These are phyloP conservation scores for Eidolon dupreanum DNA, from an alignment of 2,797 vertebrate species.

Conservation along the genomic window DNA sequence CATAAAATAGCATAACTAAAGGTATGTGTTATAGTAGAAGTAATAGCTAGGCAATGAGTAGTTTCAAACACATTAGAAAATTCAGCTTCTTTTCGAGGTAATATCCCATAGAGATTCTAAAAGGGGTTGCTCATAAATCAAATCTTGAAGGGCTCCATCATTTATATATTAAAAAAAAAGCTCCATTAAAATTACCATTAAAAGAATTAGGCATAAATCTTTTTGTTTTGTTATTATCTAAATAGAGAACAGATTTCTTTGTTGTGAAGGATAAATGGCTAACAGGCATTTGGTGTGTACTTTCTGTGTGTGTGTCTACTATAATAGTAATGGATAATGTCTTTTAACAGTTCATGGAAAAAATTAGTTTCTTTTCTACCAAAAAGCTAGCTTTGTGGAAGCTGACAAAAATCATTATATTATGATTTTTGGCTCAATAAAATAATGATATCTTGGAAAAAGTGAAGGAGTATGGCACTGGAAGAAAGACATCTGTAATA, in stretches of 20 bases:
- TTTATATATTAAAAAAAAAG: conserved; percentile 4
- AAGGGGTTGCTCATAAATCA: conserved; percentile 61
- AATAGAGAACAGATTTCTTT: conserved; percentile 67
- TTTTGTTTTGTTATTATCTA: conserved; percentile 43
- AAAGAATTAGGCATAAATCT: conserved; percentile 18
- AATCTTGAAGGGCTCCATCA: conserved; percentile 51
- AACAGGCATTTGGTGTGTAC: conserved; percentile 18
- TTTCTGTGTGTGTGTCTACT: conserved; percentile 63
- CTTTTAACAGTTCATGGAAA: conserved; percentile 81
- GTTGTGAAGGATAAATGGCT: conserved; percentile 31
- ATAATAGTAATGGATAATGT: conserved; percentile 78
- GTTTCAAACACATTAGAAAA: conserved; percentile 65
- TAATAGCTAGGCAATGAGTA: conserved; percentile 47
- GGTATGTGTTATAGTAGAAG: background rate
- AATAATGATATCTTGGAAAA: conserved; percentile 85
- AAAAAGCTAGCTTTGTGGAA: conserved; percentile 81
- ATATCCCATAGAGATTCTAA: conserved; percentile 32
- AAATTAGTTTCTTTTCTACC: conserved; percentile 81
- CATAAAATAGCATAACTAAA: background rate
- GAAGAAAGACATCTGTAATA: conserved; percentile 82
- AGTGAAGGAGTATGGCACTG: conserved; percentile 83
- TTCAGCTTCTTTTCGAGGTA: conserved; percentile 66
- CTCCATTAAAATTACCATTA: conserved; percentile 28
- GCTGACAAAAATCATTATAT: conserved; percentile 80
- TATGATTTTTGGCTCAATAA: conserved; percentile 83